Evolutionary conservation across 1,140 invertebrate species (phyloP), one percentile per base, ranked within the genome.

Genomic region (Lithobius niger): DNA sequence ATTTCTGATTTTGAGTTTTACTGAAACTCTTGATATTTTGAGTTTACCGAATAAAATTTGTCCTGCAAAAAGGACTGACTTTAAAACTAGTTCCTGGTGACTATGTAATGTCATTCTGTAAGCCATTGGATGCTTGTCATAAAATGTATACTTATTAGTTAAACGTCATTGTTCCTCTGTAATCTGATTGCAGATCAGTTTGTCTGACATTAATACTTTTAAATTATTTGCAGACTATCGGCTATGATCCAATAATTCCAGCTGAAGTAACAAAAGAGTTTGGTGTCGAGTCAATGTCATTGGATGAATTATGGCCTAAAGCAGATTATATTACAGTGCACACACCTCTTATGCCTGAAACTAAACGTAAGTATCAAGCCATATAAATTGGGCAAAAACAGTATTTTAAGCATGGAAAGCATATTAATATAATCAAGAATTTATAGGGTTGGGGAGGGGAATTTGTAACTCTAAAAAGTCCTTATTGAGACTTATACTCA

Each of bases 281-380:
- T 62, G 80, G 84, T 48, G 82, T 93, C 0, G 79, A 84, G 53
- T 86, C 82, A 63, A 70, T 89, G 65, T 71, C 76, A 42, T 69
- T 97, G 57, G 83, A 93, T 3, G 72, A 93, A 64, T 85, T 98
- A 58, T 98, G 93, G 92, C 83, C 88, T 0, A 61, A 78, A 21
- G 91, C 90, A 19, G 94, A 99, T 68, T 97, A 92, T 69, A 95
- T 99, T 60, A 97, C 95, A 0, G 83, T 99, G 0, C 96, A 99
- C 66, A 94, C 90, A 1, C 95, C 95, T 1, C 77, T 98, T 0
- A 91, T 97, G 62, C 86, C 87, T 21, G 83, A 90, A 61, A 98
- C 95, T 1, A 84, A 75, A 77, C 86, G 89, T 93, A 78, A 79
- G 73, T 69, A n/a, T n/a, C n/a, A n/a, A n/a, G n/a, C n/a, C n/a